Percentiles rank a stretch among this genome's conserved stretches.
These are phyloP conservation scores for Habroteleia sp. DNA, from an alignment of 2,888 invertebrate genomes.

Conservation along the genomic window DNA sequence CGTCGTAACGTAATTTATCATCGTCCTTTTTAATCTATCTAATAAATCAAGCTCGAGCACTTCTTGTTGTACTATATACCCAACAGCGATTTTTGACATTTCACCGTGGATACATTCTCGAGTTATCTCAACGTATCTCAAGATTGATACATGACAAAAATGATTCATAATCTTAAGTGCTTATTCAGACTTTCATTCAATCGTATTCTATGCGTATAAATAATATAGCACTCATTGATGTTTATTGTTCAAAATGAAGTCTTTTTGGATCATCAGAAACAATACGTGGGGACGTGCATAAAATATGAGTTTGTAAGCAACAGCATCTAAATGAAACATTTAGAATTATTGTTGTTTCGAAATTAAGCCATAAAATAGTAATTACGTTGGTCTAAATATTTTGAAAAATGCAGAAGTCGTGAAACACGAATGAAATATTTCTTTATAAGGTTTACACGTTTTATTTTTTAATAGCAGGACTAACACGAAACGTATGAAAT, in stretches of 20 bases:
- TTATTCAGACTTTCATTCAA: constrained; percentile 40
- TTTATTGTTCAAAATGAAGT: constrained; percentile 26
- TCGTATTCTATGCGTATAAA: constrained; percentile 30
- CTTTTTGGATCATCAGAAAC: constrained; percentile 25
- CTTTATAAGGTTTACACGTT: too few relatives aligned
- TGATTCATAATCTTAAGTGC: constrained; percentile 34
- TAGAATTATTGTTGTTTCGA: constrained; percentile 10
- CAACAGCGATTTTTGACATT: constrained; percentile 52
- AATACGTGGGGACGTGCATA: constrained; percentile 11
- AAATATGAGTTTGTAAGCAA: constrained; percentile 20
- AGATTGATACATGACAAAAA: constrained; percentile 57
- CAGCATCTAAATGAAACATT: not conserved
- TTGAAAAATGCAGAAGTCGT: too few relatives aligned
- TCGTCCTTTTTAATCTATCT: constrained; percentile 39
- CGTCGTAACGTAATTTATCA: constrained; percentile 41
- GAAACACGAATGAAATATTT: too few relatives aligned
- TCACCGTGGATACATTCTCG: constrained; percentile 42
- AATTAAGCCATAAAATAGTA: constrained; percentile 3
- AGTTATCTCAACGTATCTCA: constrained; percentile 41
- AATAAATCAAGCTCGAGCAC: constrained; percentile 47
- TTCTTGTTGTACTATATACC: constrained; percentile 33
- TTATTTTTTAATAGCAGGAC: too few relatives aligned
- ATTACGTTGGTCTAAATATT: constrained; percentile 11
- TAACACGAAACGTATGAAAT: too few relatives aligned
- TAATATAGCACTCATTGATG: constrained; percentile 33